Evolutionary conservation across 2,797 vertebrate genomes (phyloP).

Genomic region (Steatocranus sp.): DNA sequence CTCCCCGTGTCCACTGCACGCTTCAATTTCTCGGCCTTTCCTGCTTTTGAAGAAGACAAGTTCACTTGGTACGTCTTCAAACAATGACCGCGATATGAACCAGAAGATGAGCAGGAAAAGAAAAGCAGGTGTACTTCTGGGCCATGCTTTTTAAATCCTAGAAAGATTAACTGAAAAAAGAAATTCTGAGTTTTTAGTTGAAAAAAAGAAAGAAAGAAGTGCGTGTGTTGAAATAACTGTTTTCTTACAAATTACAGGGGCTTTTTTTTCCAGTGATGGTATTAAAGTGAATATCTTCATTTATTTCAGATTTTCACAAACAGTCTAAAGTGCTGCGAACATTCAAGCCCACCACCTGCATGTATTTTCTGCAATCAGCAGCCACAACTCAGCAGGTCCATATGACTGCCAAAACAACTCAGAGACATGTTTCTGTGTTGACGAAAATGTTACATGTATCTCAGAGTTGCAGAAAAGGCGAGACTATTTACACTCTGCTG

Average conservation of each 20-base stretch:
- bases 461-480: neutral
- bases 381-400: neutral
- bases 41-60: neutral
- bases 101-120: neutral
- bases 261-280: neutral
- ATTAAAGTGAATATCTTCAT: neutral
- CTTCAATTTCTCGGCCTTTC: neutral
- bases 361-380: neutral
- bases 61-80: neutral
- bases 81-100: constrained; percentile 2
- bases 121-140: neutral
- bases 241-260: neutral
- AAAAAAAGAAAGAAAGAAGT: neutral
- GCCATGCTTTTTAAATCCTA: neutral
- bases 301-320: neutral
- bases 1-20: neutral
- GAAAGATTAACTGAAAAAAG: neutral
- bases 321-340: neutral
- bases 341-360: neutral
- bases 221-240: neutral
- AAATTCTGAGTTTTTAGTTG: neutral
- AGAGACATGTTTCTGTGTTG: neutral
- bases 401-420: neutral
- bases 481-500: neutral
- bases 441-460: neutral